Percentiles rank a stretch among this genome's conserved stretches.
phyloP scores from a whole-genome alignment of 2,797 vertebrate species.

The Enteromius mattozi region DNA sequence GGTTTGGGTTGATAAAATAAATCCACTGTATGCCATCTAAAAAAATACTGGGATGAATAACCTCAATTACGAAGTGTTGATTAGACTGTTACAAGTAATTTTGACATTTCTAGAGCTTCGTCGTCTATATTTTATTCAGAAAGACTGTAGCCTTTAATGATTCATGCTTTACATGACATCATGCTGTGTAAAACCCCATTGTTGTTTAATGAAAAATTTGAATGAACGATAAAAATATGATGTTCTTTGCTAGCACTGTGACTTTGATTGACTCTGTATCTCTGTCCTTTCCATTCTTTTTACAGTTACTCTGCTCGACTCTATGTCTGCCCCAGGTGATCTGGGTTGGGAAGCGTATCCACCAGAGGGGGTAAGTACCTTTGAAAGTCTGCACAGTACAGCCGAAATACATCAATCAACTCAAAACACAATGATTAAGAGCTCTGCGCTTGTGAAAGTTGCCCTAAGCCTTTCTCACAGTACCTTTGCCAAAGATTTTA shows the following conservation, averaged over 20 bases:
- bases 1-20: neutral
- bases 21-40: neutral
- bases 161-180: conserved; percentile 4
- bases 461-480: conserved; percentile 4
- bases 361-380: conserved; percentile 81
- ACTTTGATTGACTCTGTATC: conserved; percentile 37
- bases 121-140: conserved; percentile 25
- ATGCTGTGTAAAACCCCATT: neutral
- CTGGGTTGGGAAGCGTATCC: conserved; percentile 87
- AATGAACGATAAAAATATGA: neutral
- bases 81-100: conserved; percentile 13
- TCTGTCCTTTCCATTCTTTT: conserved; percentile 72
- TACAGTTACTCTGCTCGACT: conserved; percentile 85
- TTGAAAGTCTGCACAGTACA: conserved; percentile 12
- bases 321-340: conserved; percentile 84
- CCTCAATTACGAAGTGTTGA: conserved; percentile 9
- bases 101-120: conserved; percentile 9
- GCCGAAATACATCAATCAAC: neutral
- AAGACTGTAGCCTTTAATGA: conserved; percentile 7
- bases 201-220: neutral
- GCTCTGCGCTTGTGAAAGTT: conserved; percentile 6
- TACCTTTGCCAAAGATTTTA: neutral
- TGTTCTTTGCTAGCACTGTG: conserved; percentile 2
- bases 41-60: neutral
- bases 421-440: neutral